phyloP scores from a whole-genome alignment of 2,797 vertebrate species.

The Heterohyrax brucei region DNA sequence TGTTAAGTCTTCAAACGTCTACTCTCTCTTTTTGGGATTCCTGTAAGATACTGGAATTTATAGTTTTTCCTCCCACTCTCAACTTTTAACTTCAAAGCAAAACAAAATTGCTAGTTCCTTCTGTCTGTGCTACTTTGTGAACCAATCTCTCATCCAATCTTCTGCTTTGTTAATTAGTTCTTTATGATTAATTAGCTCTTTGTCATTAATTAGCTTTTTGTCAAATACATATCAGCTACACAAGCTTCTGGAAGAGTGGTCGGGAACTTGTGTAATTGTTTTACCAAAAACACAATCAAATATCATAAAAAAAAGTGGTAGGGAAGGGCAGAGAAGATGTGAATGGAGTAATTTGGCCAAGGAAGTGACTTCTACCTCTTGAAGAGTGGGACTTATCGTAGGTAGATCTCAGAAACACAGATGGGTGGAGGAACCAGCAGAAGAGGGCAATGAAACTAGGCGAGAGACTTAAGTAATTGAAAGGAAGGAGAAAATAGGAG shows the following conservation, averaged over 20 bases:
- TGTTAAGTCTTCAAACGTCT: not conserved
- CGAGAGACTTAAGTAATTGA: no score
- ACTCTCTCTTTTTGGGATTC: not conserved
- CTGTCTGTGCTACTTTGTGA: accelerated
- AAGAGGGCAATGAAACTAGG: not conserved
- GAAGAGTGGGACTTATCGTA: no score
- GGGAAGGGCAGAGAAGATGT: no score
- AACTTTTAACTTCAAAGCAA: not conserved
- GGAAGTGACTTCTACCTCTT: no score
- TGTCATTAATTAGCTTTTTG: no score
- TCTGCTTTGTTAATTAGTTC: not conserved
- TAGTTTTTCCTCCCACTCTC: not conserved
- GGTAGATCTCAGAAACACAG: no score
- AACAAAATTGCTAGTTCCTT: not conserved
- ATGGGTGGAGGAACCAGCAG: not conserved
- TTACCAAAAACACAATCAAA: no score
- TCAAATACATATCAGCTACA: no score
- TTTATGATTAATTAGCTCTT: not conserved
- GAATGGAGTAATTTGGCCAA: no score
- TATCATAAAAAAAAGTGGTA: no score
- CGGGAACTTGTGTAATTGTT: no score
- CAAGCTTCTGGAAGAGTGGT: no score
- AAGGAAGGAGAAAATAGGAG: accelerated
- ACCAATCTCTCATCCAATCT: accelerated
- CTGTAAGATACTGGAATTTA: not conserved